These are phyloP conservation scores for Drosophila baimaii DNA, from an alignment of 1,140 invertebrate species.

Conservation along the genomic window DNA sequence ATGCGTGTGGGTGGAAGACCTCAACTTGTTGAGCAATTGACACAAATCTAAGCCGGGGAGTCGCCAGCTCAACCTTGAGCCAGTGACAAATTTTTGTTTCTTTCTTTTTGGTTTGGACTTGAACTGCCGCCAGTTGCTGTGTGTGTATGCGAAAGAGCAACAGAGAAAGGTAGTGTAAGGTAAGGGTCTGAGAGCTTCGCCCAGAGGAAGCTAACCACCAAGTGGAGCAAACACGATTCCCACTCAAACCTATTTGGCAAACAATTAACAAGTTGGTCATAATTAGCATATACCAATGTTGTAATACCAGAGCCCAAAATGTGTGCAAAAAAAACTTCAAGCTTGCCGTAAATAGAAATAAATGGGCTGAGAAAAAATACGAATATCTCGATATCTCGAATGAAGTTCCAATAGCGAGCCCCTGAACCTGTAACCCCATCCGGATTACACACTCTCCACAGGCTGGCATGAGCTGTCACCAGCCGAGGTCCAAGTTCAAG, in stretches of 20 bases:
- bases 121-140: slow-evolving; percentile 21
- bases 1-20: slow-evolving; percentile 39
- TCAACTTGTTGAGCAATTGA: slow-evolving; percentile 63
- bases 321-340: slow-evolving; percentile 24
- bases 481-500: slow-evolving; percentile 67
- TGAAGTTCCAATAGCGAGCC: slow-evolving; percentile 37
- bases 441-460: slow-evolving; percentile 38
- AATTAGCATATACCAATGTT: slow-evolving; percentile 31
- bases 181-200: background rate
- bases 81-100: slow-evolving; percentile 18
- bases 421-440: slow-evolving; percentile 61
- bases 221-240: slow-evolving; percentile 42
- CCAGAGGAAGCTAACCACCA: slow-evolving; percentile 43
- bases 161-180: background rate
- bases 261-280: slow-evolving; percentile 43
- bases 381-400: slow-evolving; percentile 19
- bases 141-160: slow-evolving; percentile 12
- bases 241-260: slow-evolving; percentile 31
- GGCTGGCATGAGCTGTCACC: slow-evolving; percentile 46
- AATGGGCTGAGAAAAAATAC: slow-evolving; percentile 1
- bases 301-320: slow-evolving; percentile 19
- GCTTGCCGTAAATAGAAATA: slow-evolving; percentile 24
- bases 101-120: slow-evolving; percentile 41
- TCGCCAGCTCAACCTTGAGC: slow-evolving; percentile 54
- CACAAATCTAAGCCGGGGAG: slow-evolving; percentile 53